Evolutionary conservation across 2,888 invertebrate genomes (phyloP).

Genomic region (Zhuqinia jingwanae): DNA sequence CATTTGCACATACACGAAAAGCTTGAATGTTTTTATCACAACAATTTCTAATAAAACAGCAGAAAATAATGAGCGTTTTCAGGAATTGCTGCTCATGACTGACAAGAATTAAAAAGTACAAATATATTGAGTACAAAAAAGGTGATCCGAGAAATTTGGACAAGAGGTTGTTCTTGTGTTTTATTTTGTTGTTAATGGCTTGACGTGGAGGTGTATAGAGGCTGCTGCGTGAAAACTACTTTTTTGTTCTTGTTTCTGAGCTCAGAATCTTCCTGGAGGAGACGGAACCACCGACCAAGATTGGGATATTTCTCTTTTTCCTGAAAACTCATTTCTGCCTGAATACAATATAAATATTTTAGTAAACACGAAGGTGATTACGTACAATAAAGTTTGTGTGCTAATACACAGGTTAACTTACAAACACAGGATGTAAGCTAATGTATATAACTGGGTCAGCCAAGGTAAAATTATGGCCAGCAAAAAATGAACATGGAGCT

Average conservation of each 20-base stretch:
- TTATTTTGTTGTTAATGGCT: background rate
- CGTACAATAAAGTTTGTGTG: conserved; percentile 1
- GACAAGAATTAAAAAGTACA: too few relatives aligned
- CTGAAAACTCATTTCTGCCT: conserved; percentile 72
- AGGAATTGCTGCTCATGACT: too few relatives aligned
- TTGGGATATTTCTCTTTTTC: conserved; percentile 73
- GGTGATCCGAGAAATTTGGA: too few relatives aligned
- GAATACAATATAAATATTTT: background rate
- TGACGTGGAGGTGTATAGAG: conserved; percentile 24
- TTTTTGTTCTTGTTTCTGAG: conserved; percentile 64
- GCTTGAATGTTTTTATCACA: too few relatives aligned
- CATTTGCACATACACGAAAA: too few relatives aligned
- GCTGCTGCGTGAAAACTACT: conserved; percentile 56
- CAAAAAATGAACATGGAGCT: conserved; percentile 62
- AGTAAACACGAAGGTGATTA: background rate
- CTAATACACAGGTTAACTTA: conserved; percentile 67
- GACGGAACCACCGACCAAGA: conserved; percentile 73
- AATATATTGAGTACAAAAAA: too few relatives aligned
- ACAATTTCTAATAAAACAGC: background rate
- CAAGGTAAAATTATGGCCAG: conserved; percentile 67
- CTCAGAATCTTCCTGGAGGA: conserved; percentile 68
- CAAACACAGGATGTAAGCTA: conserved; percentile 69
- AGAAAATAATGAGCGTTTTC: too few relatives aligned
- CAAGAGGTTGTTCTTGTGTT: too few relatives aligned
- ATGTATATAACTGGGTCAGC: conserved; percentile 72